These are phyloP conservation scores for Pseudomugil tenellus DNA, from an alignment of 2,797 vertebrate species.

Conservation along the genomic window DNA sequence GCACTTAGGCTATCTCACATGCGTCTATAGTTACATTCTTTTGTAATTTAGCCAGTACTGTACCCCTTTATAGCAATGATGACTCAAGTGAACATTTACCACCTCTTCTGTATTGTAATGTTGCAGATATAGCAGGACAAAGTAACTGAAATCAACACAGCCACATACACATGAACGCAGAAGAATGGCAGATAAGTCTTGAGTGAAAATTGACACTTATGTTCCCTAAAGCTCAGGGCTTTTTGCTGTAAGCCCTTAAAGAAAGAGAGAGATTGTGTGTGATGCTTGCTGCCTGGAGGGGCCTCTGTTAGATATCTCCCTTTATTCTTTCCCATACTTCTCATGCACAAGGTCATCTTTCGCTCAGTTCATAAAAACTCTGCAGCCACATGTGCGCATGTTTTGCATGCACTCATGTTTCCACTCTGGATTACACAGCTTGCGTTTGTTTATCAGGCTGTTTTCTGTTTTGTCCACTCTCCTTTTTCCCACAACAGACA, in stretches of 20 bases:
- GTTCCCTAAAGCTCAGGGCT: slow-evolving; percentile 59
- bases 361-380: slow-evolving; percentile 29
- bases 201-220: slow-evolving; percentile 64
- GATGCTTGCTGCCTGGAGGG: slow-evolving; percentile 60
- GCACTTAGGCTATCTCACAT: background rate
- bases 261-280: slow-evolving; percentile 57
- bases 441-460: slow-evolving; percentile 24
- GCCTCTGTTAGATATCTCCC: slow-evolving; percentile 32
- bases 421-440: slow-evolving; percentile 6
- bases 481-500: slow-evolving; percentile 14
- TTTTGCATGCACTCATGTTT: slow-evolving; percentile 19
- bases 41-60: background rate
- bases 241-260: slow-evolving; percentile 65
- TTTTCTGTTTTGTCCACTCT: slow-evolving; percentile 21
- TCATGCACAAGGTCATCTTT: slow-evolving; percentile 26
- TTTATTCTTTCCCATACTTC: slow-evolving; percentile 45
- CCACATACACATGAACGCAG: slow-evolving; percentile 25
- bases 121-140: slow-evolving; percentile 27
- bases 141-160: slow-evolving; percentile 29
- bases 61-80: slow-evolving; percentile 14
- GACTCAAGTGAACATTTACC: slow-evolving; percentile 28
- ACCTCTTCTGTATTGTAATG: slow-evolving; percentile 36
- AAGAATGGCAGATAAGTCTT: slow-evolving; percentile 27
- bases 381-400: slow-evolving; percentile 15
- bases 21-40: background rate